Percentiles rank a stretch among this genome's conserved stretches.
Conservation (phyloP, 2,113 vertebrate genomes). For the Delphinus delphis region DNA sequence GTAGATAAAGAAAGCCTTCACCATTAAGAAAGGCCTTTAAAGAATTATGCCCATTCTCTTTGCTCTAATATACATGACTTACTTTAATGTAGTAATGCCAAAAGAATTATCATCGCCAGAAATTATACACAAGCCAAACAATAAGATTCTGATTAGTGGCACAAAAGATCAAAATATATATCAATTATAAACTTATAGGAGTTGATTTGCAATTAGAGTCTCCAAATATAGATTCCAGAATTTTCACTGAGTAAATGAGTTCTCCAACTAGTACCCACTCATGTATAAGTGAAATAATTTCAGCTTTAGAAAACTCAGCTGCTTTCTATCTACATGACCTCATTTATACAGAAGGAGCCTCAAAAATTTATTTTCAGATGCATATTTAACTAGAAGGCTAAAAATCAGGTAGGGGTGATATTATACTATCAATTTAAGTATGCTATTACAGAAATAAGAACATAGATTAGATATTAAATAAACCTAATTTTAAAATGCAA, state of each 20-base stretch:
- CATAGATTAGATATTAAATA: conserved; percentile 19
- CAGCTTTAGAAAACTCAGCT: conserved; percentile 52
- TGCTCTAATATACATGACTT: neutral
- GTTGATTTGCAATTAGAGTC: conserved; percentile 50
- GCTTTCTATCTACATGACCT: conserved; percentile 44
- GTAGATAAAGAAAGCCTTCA: neutral
- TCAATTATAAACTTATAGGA: conserved; percentile 61
- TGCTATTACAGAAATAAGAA: neutral
- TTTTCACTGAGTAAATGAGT: conserved; percentile 53
- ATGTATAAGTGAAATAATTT: conserved; percentile 22
- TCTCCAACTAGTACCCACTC: conserved; percentile 40
- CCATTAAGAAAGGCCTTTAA: neutral
- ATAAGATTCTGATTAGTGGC: conserved; percentile 47
- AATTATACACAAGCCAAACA: conserved; percentile 42
- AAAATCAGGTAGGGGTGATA: conserved; percentile 7
- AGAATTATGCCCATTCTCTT: neutral
- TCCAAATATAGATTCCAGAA: conserved; percentile 58
- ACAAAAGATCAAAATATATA: conserved; percentile 53
- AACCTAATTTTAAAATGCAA: neutral
- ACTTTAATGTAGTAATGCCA: neutral
- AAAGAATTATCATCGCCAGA: neutral
- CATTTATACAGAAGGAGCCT: conserved; percentile 36
- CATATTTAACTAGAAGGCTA: conserved; percentile 22
- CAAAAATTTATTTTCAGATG: conserved; percentile 44
- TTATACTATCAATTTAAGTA: neutral